Base-by-base conservation (phyloP, 2,888 invertebrate species). In the Sarcophaga rosellei region DNA sequence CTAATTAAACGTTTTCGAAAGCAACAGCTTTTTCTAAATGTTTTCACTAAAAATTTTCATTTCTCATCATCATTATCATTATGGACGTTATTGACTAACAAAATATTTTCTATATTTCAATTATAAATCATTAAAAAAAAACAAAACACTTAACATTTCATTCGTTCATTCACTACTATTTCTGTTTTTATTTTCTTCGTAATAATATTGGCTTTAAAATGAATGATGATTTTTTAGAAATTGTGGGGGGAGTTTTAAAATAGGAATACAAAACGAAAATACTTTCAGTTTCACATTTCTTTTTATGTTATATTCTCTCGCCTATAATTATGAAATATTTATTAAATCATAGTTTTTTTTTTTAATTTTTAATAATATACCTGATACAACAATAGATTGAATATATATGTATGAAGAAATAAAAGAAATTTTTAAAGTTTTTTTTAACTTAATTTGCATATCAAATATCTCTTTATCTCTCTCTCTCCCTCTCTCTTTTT, bases 401-500 rank as follows among this genome's bases (percentile, higher is more conserved):
- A 17, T 53, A 47, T 47, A 15, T 8, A 47, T 47, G 4, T 47
- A 15, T 69, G 6, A 23, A 53, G n/a, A 70, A 68, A 69, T 62
- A 15, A 25, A 65, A 21, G 6, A 53, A 44, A 53, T 53, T 77
- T 59, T 70, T 45, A 11, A 35, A 35, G 12, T 53, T 53, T 53
- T 15, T 69, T 75, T 59, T 75, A 84, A 68, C 59, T 63, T 84
- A 84, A 80, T 84, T 70, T 84, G 75, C 75, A 70, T 75, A 73
- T 79, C 25, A 79, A 87, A 85, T 80, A n/a, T 87, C 77, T 82
- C 79, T 83, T 53, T 53, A 69, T 80, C 75, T 85, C 75, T 84
- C 20, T 75, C 75, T 75, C 17, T 5, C 53, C 17, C 53, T 53
- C 53, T 17, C 17, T 53, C 17, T 53, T 17, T 53, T 17, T 17